phyloP scores from a whole-genome alignment of 2,113 vertebrate species.

The Tragulus kanchil region DNA sequence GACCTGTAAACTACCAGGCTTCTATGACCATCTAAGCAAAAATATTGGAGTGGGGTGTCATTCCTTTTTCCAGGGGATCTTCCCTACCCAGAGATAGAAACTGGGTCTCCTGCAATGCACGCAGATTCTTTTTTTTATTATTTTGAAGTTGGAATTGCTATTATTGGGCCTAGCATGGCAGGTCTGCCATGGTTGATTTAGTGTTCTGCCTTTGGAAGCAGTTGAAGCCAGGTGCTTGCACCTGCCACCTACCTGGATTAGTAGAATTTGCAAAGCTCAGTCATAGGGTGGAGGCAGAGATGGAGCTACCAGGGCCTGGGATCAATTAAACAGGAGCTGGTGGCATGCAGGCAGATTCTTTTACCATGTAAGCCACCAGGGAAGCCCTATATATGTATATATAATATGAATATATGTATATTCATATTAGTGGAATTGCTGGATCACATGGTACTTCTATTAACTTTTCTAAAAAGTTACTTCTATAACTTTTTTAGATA shows the following conservation, averaged over 20 bases:
- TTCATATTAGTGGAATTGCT: no score
- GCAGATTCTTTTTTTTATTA: background rate
- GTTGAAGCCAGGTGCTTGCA: background rate
- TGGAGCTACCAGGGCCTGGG: background rate
- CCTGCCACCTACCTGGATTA: background rate
- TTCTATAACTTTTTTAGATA: no score
- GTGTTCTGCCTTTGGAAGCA: background rate
- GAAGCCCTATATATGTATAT: background rate
- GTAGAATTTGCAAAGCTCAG: background rate
- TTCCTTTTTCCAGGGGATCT: background rate
- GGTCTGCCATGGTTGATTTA: background rate
- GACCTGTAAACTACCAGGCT: background rate
- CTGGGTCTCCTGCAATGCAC: background rate
- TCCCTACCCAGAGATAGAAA: background rate
- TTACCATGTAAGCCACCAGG: background rate
- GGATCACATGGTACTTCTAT: no score
- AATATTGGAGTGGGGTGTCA: fast-evolving
- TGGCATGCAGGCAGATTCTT: background rate
- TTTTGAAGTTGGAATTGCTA: background rate
- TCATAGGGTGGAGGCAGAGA: fast-evolving
- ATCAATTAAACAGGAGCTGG: background rate
- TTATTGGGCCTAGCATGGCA: background rate
- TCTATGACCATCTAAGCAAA: background rate
- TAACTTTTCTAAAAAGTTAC: no score
- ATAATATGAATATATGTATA: no score